Evolutionary conservation across 2,888 invertebrate species (phyloP).

Genomic region (Deladenus siricidicola): DNA sequence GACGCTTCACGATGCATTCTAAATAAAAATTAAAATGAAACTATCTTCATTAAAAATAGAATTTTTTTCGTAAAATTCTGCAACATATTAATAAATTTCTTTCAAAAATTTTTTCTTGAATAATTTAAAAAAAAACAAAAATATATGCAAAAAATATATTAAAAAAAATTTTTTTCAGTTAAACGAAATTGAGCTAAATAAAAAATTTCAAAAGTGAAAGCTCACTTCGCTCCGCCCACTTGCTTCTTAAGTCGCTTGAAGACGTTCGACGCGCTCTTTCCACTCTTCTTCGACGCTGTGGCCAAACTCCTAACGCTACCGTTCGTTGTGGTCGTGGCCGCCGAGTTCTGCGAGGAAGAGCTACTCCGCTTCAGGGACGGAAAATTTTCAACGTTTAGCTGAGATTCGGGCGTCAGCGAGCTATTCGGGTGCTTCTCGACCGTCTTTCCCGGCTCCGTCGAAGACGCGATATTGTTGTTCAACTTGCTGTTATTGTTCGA

Average conservation of each 20-base stretch:
- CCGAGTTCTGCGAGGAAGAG: background rate
- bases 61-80: background rate
- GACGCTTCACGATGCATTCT: slow-evolving; percentile 6
- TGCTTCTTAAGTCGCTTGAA: background rate
- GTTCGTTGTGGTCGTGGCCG: background rate
- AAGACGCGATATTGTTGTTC: background rate
- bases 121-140: too few species aligned
- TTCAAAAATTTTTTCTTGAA: too few species aligned
- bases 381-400: slow-evolving; percentile 9
- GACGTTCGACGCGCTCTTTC: background rate
- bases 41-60: background rate
- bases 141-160: too few species aligned
- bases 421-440: slow-evolving; percentile 21
- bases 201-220: too few species aligned
- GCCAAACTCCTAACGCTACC: background rate
- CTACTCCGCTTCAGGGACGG: background rate
- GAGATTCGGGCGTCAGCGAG: background rate
- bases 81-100: too few species aligned
- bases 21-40: background rate
- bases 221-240: background rate
- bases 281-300: background rate
- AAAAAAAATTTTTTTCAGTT: too few species aligned
- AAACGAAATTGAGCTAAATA: too few species aligned
- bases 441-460: slow-evolving; percentile 34
- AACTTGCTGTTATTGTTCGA: background rate